These are phyloP conservation scores for Propithecus perrieri DNA, from an alignment of 2,797 vertebrate genomes.

Conservation along the genomic window DNA sequence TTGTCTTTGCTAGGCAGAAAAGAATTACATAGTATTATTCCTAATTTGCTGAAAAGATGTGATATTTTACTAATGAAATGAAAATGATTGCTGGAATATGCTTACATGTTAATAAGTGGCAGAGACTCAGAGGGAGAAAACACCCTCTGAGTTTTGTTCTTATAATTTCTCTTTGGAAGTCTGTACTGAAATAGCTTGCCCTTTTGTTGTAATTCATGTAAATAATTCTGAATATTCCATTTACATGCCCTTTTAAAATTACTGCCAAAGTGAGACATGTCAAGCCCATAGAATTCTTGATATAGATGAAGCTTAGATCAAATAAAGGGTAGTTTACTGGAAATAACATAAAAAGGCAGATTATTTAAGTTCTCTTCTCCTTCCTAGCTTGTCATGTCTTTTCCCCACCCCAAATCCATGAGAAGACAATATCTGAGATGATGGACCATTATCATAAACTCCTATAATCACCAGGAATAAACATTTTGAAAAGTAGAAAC, in stretches of 20 bases:
- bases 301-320: neutral
- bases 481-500: constrained; percentile 6
- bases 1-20: constrained; percentile 66
- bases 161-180: constrained; percentile 55
- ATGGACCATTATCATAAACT: neutral
- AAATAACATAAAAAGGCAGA: neutral
- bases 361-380: neutral
- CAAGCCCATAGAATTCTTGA: neutral
- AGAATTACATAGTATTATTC: constrained; percentile 18
- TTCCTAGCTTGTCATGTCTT: neutral
- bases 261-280: neutral
- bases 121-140: constrained; percentile 11
- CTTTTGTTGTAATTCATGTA: constrained; percentile 52
- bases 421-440: neutral
- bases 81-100: constrained; percentile 61
- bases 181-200: constrained; percentile 7
- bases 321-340: neutral
- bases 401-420: neutral
- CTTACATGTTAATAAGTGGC: constrained; percentile 64
- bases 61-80: constrained; percentile 65
- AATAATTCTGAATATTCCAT: neutral
- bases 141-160: neutral
- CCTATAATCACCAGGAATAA: neutral
- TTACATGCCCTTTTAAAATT: constrained; percentile 19
- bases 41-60: constrained; percentile 68